Percentiles rank a stretch among this genome's conserved stretches.
Evolutionary conservation across 2,797 vertebrate genomes (phyloP).

Genomic region (Coendou prehensilis): DNA sequence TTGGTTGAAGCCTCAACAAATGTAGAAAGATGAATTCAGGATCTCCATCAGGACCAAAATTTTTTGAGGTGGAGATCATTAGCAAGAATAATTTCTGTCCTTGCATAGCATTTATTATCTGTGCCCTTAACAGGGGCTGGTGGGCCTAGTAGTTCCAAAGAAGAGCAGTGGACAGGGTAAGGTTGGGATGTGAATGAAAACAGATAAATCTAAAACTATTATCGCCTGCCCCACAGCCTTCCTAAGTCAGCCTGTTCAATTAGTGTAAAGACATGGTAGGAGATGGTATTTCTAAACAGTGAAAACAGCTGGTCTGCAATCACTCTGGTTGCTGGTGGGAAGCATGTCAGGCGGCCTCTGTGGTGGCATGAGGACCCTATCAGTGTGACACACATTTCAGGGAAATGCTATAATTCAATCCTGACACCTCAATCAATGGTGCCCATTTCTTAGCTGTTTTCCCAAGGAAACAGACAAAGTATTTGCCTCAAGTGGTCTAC

Average conservation of each 20-base stretch:
- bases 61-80: background rate
- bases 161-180: conserved; percentile 13
- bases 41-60: conserved; percentile 15
- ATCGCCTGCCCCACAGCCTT: conserved; percentile 63
- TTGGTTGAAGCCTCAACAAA: conserved; percentile 54
- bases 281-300: conserved; percentile 85
- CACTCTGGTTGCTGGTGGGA: conserved; percentile 62
- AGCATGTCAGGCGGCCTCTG: background rate
- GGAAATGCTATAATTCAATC: conserved; percentile 23
- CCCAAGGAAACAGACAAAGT: conserved; percentile 43
- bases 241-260: conserved; percentile 84
- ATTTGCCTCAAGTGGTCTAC: background rate
- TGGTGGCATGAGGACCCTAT: conserved; percentile 52
- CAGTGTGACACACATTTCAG: conserved; percentile 72
- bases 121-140: background rate
- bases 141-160: background rate
- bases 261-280: conserved; percentile 85
- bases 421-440: conserved; percentile 75
- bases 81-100: conserved; percentile 24
- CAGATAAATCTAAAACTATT: conserved; percentile 75
- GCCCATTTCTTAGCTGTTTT: conserved; percentile 70
- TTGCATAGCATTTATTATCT: background rate
- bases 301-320: conserved; percentile 69
- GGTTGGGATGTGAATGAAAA: background rate
- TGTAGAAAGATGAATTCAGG: conserved; percentile 65